Evolutionary conservation across 2,888 invertebrate species (phyloP), one percentile per base, ranked within the genome.

Genomic region (Phragmatobia fuliginosa): DNA sequence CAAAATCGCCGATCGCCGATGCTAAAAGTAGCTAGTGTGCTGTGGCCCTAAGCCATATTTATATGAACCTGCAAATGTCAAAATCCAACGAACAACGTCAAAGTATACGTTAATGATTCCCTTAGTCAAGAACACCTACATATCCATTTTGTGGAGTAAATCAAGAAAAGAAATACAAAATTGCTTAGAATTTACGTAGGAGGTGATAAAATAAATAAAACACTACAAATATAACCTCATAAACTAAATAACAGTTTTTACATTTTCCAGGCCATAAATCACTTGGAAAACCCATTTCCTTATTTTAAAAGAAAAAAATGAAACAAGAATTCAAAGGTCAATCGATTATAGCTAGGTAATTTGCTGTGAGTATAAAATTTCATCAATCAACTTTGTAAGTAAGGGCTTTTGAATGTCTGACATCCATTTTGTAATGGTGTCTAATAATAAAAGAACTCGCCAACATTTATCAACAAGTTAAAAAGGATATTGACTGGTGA

Each of bases 361-460:
- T 52, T 64, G 63, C 49, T 64, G 63, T 33, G 33, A 63, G 49
- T 64, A 25, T n/a, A 33, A 64, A 52, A 64, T 25, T 64, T 52
- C 63, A 64, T 64, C 63, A 64, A 64, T 64, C 63, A 64, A 52
- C 32, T 33, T 33, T 64, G 28, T 14, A 56, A 56, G 28, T 5
- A 56, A 56, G 28, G 16, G 16, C 28, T 28, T 49, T 56, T 56
- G 56, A 56, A 56, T 56, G 28, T 56, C 28, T 56, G 56, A 28
- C 56, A 56, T 28, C 14, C 28, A 56, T 56, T 56, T 56, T 56
- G 56, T 56, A 28, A 28, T 7, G 56, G 56, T 28, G 56, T 28
- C 56, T 56, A 25, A 14, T 28, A 56, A 25, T 56, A 28, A 28
- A 56, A 56, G 52, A 28, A 16, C 16, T 16, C 16, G 2, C 16